Evolutionary conservation across 2,797 vertebrate species (phyloP).

Genomic region (Platyrinchus mystaceus): DNA sequence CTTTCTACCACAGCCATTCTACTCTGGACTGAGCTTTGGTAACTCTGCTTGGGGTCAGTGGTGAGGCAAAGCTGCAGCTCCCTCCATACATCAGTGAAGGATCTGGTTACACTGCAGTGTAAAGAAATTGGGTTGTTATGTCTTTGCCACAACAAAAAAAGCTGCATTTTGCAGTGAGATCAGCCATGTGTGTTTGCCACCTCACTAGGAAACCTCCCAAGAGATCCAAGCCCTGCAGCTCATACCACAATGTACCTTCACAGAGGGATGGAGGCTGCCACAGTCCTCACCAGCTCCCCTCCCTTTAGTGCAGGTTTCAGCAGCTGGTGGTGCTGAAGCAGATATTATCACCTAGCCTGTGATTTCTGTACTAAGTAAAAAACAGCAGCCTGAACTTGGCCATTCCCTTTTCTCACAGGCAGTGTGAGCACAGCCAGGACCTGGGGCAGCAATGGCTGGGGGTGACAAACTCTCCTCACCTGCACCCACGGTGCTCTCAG

Average conservation of each 20-base stretch:
- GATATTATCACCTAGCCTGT: background rate
- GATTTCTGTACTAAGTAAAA: background rate
- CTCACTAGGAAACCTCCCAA: background rate
- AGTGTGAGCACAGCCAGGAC: background rate
- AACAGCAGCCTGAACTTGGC: background rate
- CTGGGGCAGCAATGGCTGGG: background rate
- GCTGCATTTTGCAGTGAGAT: background rate
- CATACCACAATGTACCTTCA: fast-evolving
- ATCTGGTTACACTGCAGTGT: background rate
- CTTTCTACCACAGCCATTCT: background rate
- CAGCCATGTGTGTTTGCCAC: background rate
- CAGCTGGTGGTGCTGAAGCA: background rate
- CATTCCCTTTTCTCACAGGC: background rate
- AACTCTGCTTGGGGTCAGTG: background rate
- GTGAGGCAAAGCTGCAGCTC: background rate
- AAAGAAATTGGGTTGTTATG: background rate
- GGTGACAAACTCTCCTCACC: background rate
- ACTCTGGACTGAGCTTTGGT: background rate
- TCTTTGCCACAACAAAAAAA: background rate
- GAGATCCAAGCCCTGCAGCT: background rate
- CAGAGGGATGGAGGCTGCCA: background rate
- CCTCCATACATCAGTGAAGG: fast-evolving
- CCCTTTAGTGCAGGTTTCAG: background rate
- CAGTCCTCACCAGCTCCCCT: background rate
- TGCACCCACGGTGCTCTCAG: fast-evolving